These are phyloP conservation scores for Notechis scutatus DNA, from an alignment of 2,113 vertebrate genomes.

Conservation along the genomic window DNA sequence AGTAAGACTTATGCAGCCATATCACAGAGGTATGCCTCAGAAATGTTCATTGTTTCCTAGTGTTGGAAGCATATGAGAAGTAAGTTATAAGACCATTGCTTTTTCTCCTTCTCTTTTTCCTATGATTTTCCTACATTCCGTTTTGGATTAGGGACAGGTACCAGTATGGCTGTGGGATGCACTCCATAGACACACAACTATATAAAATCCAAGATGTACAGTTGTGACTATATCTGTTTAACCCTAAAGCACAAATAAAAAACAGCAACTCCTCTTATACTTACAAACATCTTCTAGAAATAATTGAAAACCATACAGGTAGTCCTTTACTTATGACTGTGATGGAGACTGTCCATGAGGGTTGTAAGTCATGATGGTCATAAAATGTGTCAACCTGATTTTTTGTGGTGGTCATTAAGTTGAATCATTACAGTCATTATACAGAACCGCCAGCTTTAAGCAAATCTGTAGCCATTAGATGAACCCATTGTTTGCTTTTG, in stretches of 20 bases:
- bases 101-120: not conserved
- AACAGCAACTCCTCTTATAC: not conserved
- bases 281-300: not conserved
- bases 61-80: constrained; percentile 36
- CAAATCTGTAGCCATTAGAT: not conserved
- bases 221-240: not conserved
- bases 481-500: not conserved
- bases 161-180: not conserved
- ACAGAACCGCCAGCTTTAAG: not conserved
- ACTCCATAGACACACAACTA: not conserved
- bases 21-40: constrained; percentile 24
- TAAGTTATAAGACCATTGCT: constrained; percentile 37
- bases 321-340: not conserved
- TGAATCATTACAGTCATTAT: not conserved
- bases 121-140: not conserved
- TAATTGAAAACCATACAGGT: not conserved
- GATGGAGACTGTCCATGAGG: not conserved
- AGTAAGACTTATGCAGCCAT: constrained; percentile 32
- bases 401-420: not conserved
- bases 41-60: not conserved
- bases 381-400: not conserved
- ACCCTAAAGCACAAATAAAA: not conserved
- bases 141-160: not conserved
- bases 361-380: not conserved
- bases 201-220: not conserved